Conservation (phyloP, 92 coral and sea anemone genomes). For the Pocillopora meandrina region DNA sequence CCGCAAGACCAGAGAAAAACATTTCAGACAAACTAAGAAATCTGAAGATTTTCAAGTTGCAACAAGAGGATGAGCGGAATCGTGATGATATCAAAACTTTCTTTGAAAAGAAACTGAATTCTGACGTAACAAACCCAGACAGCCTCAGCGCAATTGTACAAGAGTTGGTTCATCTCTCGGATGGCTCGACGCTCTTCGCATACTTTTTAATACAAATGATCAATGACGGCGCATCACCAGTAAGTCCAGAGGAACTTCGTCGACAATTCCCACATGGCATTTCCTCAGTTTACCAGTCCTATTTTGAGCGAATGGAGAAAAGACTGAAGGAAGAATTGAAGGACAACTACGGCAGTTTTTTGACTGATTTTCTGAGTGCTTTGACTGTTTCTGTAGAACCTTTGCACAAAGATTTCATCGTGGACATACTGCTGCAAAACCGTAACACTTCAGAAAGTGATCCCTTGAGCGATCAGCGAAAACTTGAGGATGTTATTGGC, state of each 20-base stretch:
- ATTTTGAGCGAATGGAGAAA: neutral
- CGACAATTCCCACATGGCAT: neutral
- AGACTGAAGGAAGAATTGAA: neutral
- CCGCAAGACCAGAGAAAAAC: constrained; percentile 29
- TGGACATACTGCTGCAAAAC: neutral
- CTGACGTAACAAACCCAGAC: neutral
- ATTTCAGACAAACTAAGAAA: neutral
- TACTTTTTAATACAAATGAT: neutral
- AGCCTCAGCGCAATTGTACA: neutral
- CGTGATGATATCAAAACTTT: neutral
- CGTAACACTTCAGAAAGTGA: neutral
- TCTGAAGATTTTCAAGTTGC: neutral
- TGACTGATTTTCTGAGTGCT: neutral
- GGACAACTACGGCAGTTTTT: neutral
- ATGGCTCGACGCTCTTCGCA: neutral
- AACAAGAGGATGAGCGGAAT: neutral
- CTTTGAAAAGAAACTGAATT: neutral
- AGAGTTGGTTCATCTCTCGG: neutral
- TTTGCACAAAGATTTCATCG: neutral
- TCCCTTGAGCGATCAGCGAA: neutral
- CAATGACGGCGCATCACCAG: neutral
- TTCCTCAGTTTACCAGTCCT: neutral
- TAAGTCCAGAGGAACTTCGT: neutral
- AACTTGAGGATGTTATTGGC: neutral
- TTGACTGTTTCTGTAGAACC: neutral